Base-by-base conservation (phyloP, 2,797 vertebrate genomes). In the Nyctibius grandis region DNA sequence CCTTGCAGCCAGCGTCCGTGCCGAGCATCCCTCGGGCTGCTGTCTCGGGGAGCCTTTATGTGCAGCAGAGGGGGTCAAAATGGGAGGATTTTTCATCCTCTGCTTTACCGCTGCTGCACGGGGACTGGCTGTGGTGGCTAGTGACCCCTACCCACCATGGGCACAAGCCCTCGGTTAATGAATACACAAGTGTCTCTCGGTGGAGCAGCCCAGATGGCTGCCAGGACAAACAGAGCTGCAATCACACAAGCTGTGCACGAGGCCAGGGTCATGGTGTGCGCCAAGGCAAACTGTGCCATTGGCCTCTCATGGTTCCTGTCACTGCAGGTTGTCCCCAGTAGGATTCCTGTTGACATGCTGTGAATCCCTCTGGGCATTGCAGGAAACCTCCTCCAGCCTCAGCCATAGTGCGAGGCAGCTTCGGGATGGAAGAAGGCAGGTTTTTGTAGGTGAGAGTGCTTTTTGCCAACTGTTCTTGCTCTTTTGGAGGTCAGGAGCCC, bases 221-320 rank as follows among this genome's bases (percentile, higher is more conserved):
- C 31, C 60, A 56, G 61, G 50, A 18, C 72, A 85, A 45, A 60
- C 53, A n/a, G 50, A 25, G 53, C 60, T 69, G 79, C 42, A 23
- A 5, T 6, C 7, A 4, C 56, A 9, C 0, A 6, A 69, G 45
- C 65, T 29, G 33, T 29, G 25, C 50, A 2, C 2, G 0, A 28
- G 42, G 29, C 42, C 1, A 0, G 42, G 48, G 15, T 26, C 44
- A 38, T 0, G 1, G 70, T 4, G 3, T 4, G 5, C 21, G 11
- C 7, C 40, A 7, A 26, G 56, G 45, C 40, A 38, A 23, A 17
- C 15, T 2, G 17, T 47, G 63, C n/a, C 33, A 21, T 1, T 5
- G 5, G 25, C 42, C 23, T 84, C n/a, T 26, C 4, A 0, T 1
- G 34, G 44, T 20, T 59, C 19, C 56, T 23, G n/a, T 17, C 26